Conservation (phyloP, 2,797 vertebrate species). For the Coreius guichenoti region DNA sequence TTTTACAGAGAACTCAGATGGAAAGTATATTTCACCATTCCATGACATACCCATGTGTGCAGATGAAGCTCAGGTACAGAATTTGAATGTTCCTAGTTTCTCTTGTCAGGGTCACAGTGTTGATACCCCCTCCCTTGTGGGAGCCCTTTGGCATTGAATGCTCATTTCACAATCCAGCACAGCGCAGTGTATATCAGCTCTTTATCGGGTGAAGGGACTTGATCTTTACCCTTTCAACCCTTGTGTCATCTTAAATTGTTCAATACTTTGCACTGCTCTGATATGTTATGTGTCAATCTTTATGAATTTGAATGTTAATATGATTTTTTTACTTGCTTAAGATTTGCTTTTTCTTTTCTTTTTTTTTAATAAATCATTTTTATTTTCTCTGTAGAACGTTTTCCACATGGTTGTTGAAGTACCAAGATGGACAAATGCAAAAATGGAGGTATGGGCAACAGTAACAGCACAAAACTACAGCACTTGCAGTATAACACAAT, state of each 20-base stretch:
- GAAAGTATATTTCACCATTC: conserved; percentile 93
- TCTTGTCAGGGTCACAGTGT: neutral
- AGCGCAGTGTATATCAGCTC: conserved; percentile 13
- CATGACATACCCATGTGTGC: conserved; percentile 92
- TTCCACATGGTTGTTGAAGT: conserved; percentile 97
- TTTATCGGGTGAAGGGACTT: conserved; percentile 7
- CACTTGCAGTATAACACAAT: conserved; percentile 1
- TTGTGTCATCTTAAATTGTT: conserved; percentile 37
- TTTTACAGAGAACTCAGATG: conserved; percentile 86
- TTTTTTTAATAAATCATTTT: neutral
- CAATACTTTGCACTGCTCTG: conserved; percentile 34
- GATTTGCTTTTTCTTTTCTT: neutral
- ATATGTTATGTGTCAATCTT: conserved; percentile 32
- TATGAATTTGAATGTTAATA: neutral
- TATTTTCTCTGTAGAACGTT: conserved; percentile 81
- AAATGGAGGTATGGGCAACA: conserved; percentile 90
- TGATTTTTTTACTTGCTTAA: neutral
- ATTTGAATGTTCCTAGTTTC: neutral
- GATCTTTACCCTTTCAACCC: conserved; percentile 64
- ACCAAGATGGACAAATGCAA: conserved; percentile 97
- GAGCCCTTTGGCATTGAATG: neutral
- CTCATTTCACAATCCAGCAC: conserved; percentile 15
- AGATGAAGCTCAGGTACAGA: conserved; percentile 83
- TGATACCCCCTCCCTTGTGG: neutral
- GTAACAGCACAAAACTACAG: neutral